Percentiles rank a stretch among this genome's conserved stretches.
Conservation (phyloP, 2,888 invertebrate species). For the Ligdia adustata region DNA sequence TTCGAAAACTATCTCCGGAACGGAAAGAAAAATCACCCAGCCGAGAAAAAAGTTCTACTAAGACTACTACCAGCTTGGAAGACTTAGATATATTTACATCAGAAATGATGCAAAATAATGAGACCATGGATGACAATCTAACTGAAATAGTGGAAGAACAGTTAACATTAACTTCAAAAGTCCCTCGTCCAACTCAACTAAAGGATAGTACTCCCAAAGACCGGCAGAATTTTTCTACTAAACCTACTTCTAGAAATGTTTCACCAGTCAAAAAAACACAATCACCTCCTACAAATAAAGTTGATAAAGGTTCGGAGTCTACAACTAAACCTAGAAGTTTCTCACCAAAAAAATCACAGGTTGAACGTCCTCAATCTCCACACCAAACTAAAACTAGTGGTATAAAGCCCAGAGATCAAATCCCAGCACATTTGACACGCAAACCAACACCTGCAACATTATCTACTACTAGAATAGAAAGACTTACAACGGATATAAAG, state of each 20-base stretch:
- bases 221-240: conserved; percentile 47
- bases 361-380: conserved; percentile 67
- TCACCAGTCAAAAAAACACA: conserved; percentile 66
- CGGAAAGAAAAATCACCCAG: conserved; percentile 59
- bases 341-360: conserved; percentile 66
- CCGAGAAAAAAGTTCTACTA: conserved; percentile 56
- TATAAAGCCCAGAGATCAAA: conserved; percentile 60
- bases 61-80: conserved; percentile 56
- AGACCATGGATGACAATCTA: conserved; percentile 30
- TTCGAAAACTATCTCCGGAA: conserved; percentile 70
- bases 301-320: conserved; percentile 49
- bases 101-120: conserved; percentile 32
- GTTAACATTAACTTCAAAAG: conserved; percentile 33
- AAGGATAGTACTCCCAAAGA: conserved; percentile 49
- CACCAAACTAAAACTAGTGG: conserved; percentile 61
- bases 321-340: conserved; percentile 61
- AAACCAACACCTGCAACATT: conserved; percentile 57
- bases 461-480: conserved; percentile 61
- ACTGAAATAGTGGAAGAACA: conserved; percentile 38
- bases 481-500: conserved; percentile 53
- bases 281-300: conserved; percentile 39
- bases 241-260: conserved; percentile 58
- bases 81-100: conserved; percentile 51
- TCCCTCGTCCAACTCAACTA: conserved; percentile 32
- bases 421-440: conserved; percentile 49